Base-by-base conservation (phyloP, 1,140 invertebrate species). In the Bombyx mori region DNA sequence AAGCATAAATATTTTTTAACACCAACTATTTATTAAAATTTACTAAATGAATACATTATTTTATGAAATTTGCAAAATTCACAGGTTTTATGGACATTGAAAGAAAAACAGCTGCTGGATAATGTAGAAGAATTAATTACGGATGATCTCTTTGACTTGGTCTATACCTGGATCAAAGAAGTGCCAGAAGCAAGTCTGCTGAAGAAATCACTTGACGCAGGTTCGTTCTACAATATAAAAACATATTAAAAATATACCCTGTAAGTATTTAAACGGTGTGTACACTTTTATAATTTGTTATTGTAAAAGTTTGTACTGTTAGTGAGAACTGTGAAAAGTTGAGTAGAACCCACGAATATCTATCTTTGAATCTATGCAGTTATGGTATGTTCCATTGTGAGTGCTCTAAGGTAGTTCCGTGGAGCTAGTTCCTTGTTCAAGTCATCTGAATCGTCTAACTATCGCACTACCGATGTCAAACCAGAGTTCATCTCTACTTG, bases 21-120 rank as follows among this genome's bases (percentile, higher is more conserved):
- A 35, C 4, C 26, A 35, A 35, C 26, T 35, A 35, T 5, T 35
- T 35, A 35, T 35, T 35, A 35, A 35, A 35, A 35, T 18, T 18
- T 18, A 1, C 2, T 2, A 35, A 35, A 3, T 35, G 0, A 35
- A 35, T 35, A 35, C 26, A 2, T 35, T 35, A 35, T 35, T 35
- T 35, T 35, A 35, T 35, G 26, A 35, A 35, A 35, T 35, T 35
- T 35, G 26, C 26, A 35, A 35, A 35, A 35, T 35, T 35, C 94
- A 12, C 92, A 95, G 44, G 93, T 97, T 12, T 84, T 98, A 60
- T 97, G 96, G 95, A 91, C 92, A 56, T 89, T 92, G 26, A 91
- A 94, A 71, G 89, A 92, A 58, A 86, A 91, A 48, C 77, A 89
- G 52, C 83, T 88, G 69, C 88, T 68, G 26, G 92, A 93, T 26